phyloP scores from a whole-genome alignment of 2,797 vertebrate genomes.

The Rhynchonycteris naso region DNA sequence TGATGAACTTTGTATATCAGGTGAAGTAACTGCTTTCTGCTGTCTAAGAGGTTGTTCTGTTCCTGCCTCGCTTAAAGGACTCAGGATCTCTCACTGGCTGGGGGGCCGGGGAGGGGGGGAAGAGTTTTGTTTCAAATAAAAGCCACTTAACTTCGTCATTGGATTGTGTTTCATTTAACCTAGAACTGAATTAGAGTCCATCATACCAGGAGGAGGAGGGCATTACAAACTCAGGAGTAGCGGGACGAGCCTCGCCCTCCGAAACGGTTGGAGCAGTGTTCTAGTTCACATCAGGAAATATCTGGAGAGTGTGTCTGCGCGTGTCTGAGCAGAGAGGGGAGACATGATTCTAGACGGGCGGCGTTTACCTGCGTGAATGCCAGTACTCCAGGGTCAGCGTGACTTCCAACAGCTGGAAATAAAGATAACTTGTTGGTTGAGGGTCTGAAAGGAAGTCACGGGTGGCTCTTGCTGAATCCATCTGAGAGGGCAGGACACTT shows the following conservation, averaged over 20 bases:
- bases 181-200: not conserved
- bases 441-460: slow-evolving; percentile 15
- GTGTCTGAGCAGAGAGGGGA: not conserved
- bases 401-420: slow-evolving; percentile 23
- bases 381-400: not conserved
- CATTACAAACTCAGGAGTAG: not conserved
- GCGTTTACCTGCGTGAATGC: not conserved
- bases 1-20: not conserved
- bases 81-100: not conserved
- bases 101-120: not conserved
- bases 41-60: not conserved
- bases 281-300: slow-evolving; percentile 24
- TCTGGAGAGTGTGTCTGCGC: not conserved
- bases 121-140: not conserved
- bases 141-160: not conserved
- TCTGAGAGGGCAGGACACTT: not conserved
- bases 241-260: not conserved
- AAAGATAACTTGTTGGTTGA: slow-evolving; percentile 18
- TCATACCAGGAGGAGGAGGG: not conserved
- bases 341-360: not conserved
- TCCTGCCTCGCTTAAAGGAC: not conserved
- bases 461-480: slow-evolving; percentile 25
- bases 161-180: not conserved
- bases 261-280: not conserved
- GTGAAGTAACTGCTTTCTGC: not conserved